Evolutionary conservation across 2,888 invertebrate species (phyloP), one percentile per base, ranked within the genome.

Genomic region (Pyrocoelia pectoralis): DNA sequence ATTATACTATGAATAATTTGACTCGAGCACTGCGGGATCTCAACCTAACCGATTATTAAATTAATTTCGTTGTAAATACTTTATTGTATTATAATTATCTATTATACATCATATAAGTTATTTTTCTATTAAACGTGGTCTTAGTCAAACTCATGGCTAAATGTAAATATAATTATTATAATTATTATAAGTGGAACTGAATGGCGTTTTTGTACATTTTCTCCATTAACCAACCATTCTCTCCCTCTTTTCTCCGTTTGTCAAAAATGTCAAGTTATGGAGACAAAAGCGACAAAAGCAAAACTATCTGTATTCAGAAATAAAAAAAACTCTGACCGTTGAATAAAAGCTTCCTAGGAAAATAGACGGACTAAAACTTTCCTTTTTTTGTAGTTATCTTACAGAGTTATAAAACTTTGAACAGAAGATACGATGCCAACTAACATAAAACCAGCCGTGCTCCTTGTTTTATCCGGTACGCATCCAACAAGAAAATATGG

Each of bases 81-180:
- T 80, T 75, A 75, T 77, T 81, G 81, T 80, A 81, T 79, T 80
- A 79, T 80, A 80, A 78, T 79, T 79, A 75, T 77, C 77, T 77
- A 79, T 79, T 79, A 78, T 77, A 78, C 76, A 80, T 78, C 77
- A 77, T 79, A 79, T 78, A 80, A 81, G 80, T 81, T 81, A 81
- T 81, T 81, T 81, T 81, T 81, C 79, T 81, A 81, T 81, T 81
- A 79, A 78, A 78, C 76, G 78, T 80, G 78, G 78, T 79, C 78
- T 78, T 76, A 79, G 79, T 80, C 79, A 78, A 76, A 76, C 75
- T 73, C 77, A 78, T 78, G 78, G 78, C 80, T 80, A 76, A 79
- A 78, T 81, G 81, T 80, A 80, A 76, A 81, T 80, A 80, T 79
- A 77, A 79, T 79, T 76, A 80, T 77, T 78, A 79, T 78, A 78